These are phyloP conservation scores for Panurus biarmicus DNA, from an alignment of 2,113 vertebrate species.

Conservation along the genomic window DNA sequence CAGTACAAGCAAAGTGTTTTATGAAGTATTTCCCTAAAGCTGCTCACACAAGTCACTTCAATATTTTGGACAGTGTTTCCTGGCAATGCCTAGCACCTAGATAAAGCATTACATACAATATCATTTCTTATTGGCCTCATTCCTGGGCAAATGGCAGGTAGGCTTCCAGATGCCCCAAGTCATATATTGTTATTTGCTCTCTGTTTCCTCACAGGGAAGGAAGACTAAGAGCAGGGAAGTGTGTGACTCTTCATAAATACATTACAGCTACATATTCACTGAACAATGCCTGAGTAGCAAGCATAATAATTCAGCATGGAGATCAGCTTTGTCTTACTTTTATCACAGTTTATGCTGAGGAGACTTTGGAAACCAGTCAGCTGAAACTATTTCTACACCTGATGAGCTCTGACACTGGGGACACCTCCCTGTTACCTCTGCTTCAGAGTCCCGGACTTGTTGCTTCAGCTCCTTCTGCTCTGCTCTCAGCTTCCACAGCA, in stretches of 20 bases:
- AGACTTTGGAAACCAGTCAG: background rate
- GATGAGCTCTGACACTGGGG: background rate
- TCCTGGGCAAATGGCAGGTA: background rate
- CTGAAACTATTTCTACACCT: background rate
- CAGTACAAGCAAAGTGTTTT: background rate
- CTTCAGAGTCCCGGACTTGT: conserved; percentile 66
- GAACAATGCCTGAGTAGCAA: background rate
- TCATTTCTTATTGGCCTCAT: background rate
- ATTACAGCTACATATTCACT: background rate
- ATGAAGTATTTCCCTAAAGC: background rate
- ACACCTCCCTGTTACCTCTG: conserved; percentile 71
- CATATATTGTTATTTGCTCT: background rate
- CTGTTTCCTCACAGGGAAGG: background rate
- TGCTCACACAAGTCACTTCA: background rate
- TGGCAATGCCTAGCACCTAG: background rate
- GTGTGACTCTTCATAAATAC: background rate
- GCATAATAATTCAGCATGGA: background rate
- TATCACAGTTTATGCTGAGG: background rate
- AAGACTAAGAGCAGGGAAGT: background rate
- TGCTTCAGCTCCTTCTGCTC: conserved; percentile 63
- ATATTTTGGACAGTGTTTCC: background rate
- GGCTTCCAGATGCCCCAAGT: background rate
- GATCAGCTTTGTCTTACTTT: background rate
- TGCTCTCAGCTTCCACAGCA: conserved; percentile 65
- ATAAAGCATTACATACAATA: background rate